Percentiles rank a stretch among this genome's conserved stretches.
Conservation (phyloP, 2,113 vertebrate species). For the Balaenoptera acutorostrata region DNA sequence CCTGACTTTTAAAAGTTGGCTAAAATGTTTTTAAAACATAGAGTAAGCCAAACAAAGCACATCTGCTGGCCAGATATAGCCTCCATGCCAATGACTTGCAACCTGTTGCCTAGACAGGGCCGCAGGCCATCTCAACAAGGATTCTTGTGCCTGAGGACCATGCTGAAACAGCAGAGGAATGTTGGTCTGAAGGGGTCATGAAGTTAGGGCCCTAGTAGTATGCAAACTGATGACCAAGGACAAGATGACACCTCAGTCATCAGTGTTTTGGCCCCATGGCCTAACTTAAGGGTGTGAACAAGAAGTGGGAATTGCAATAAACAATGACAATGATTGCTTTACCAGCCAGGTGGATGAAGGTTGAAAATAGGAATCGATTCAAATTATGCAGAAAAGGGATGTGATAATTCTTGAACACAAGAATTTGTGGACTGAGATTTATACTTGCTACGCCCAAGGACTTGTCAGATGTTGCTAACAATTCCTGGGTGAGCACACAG, state of each 20-base stretch:
- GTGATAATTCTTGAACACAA: neutral
- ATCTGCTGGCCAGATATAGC: neutral
- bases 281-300: neutral
- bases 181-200: neutral
- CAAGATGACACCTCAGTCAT: neutral
- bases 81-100: neutral
- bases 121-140: neutral
- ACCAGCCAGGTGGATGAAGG: neutral
- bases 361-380: neutral
- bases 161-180: too few species aligned
- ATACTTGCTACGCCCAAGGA: neutral
- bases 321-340: neutral
- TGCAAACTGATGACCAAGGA: neutral
- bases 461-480: neutral
- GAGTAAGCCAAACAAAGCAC: neutral
- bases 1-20: slow-evolving; percentile 19
- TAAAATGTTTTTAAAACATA: neutral
- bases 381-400: neutral
- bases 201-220: accelerated
- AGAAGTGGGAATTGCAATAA: neutral
- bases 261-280: neutral
- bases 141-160: neutral
- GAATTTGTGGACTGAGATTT: neutral
- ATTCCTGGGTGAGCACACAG: neutral
- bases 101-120: neutral